Percentiles rank a stretch among this genome's conserved stretches.
These are phyloP conservation scores for Periphyllus acericola DNA, from an alignment of 2,888 invertebrate genomes.

Conservation along the genomic window DNA sequence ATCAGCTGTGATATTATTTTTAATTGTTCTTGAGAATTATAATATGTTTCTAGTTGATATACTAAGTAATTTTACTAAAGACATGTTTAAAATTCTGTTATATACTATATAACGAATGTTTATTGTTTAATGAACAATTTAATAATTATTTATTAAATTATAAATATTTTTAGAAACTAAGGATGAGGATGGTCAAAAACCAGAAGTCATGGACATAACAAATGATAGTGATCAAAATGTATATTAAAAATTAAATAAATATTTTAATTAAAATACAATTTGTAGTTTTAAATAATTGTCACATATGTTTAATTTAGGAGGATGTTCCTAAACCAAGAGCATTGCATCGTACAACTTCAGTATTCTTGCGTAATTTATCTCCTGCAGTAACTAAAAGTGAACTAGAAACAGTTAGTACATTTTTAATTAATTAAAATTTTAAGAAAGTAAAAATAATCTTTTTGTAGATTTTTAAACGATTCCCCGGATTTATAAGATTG, in stretches of 20 bases:
- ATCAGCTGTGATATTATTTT: too few species aligned
- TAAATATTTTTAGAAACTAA: conserved; percentile 21
- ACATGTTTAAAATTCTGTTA: not conserved
- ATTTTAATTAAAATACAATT: conserved; percentile 54
- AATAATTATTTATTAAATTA: not conserved
- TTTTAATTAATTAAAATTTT: not conserved
- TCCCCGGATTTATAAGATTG: conserved; percentile 92
- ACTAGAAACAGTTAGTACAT: conserved; percentile 84
- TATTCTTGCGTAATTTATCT: conserved; percentile 94
- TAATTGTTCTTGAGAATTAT: too few species aligned
- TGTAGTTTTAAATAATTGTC: not conserved
- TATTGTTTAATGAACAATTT: not conserved
- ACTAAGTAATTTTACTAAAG: too few species aligned
- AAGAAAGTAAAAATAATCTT: too few species aligned
- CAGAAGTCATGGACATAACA: conserved; percentile 55
- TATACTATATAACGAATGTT: not conserved
- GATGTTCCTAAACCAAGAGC: conserved; percentile 72
- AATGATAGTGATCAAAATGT: conserved; percentile 55
- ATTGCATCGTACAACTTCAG: conserved; percentile 95
- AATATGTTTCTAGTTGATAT: too few species aligned
- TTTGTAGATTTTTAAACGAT: conserved; percentile 83
- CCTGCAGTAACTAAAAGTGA: conserved; percentile 96
- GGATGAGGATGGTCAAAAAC: conserved; percentile 21
- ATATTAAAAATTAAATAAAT: conserved; percentile 22
- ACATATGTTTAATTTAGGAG: conserved; percentile 51